Conservation (phyloP, 2,113 vertebrate species). For the Lanius collurio region DNA sequence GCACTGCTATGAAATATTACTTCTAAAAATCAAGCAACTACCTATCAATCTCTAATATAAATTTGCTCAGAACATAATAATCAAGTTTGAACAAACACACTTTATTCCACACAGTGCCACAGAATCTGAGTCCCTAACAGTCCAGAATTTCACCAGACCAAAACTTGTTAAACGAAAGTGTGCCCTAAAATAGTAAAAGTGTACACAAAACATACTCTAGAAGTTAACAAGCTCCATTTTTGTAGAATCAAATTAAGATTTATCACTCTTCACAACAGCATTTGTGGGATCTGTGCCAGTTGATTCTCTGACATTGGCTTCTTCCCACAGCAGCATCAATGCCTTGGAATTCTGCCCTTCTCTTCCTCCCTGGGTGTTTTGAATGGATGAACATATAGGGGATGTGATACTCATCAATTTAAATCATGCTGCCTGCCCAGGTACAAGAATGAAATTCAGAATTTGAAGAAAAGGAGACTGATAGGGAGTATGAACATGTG, state of each 20-base stretch:
- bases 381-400: not conserved
- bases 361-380: not conserved
- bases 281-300: rapidly evolving
- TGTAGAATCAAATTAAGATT: not conserved
- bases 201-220: not conserved
- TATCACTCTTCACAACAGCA: not conserved
- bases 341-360: not conserved
- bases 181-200: not conserved
- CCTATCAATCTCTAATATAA: not conserved
- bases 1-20: not conserved
- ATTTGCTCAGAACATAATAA: constrained; percentile 13
- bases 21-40: not conserved
- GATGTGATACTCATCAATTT: not conserved
- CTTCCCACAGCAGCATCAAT: not conserved
- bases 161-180: not conserved
- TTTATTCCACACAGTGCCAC: not conserved
- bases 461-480: not conserved
- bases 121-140: not conserved
- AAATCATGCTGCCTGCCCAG: not conserved
- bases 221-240: not conserved
- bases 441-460: not conserved
- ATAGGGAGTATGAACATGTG: not conserved
- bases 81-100: not conserved
- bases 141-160: not conserved
- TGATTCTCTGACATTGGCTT: not conserved